Base-by-base conservation (phyloP, 2,888 invertebrate species). In the Ommatoiulus sabulosus region DNA sequence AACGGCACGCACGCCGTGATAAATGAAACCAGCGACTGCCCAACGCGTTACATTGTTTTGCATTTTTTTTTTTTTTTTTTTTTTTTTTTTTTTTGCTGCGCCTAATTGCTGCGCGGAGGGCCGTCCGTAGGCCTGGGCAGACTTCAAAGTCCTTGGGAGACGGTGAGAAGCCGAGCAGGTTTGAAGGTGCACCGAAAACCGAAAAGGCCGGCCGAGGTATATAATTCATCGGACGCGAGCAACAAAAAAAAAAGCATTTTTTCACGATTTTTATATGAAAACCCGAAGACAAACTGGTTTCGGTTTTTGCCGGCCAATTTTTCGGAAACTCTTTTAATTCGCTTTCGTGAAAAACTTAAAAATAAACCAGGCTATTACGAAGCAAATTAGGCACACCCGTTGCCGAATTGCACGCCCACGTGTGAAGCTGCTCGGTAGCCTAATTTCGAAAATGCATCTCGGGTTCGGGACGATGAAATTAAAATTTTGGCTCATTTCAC, bases 401-500 rank as follows among this genome's bases (percentile, higher is more conserved):
- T 8, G 63, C 63, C n/a, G 20, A 63, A 63, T 20, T 63, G 63
- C 63, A 63, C 63, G 63, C 63, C 63, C 63, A 63, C 63, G 63
- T 63, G 63, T 8, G 63, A 8, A 20, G 63, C 63, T 63, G 6
- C 63, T 63, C 63, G 63, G 63, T n/a, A 63, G 63, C 63, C 63
- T 63, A 63, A 63, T 63, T 63, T 63, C 20, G 63, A 63, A 63
- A 63, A 63, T 63, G 63, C 63, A 63, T 63, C 63, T 63, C 63
- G 20, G 20, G 63, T 63, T 63, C 63, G n/a, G 48, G 17, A 63
- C 20, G 63, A 63, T 63, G 6, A 63, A 63, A 63, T 63, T 63
- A 20, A 20, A 63, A 63, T 63, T 20, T 63, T 8, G 17, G 6
- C 63, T 63, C 63, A 63, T 63, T 63, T 63, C 63, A 63, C 63